Evolutionary conservation across 2,888 invertebrate genomes (phyloP).

Genomic region (Nasonia oneida): DNA sequence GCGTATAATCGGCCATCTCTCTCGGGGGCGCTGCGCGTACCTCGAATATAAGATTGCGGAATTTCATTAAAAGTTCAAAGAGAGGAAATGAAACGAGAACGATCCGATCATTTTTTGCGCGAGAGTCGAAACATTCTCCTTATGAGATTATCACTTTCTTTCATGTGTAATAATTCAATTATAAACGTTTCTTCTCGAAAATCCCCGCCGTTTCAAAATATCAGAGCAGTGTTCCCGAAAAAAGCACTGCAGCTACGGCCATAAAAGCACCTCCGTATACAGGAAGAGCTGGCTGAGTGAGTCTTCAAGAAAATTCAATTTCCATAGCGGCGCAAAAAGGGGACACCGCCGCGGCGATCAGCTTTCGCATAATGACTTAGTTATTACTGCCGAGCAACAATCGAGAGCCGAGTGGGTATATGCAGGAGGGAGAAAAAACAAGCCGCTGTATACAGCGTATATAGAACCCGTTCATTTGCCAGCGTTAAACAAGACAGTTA

Average conservation of each 20-base stretch:
- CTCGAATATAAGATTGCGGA: constrained; percentile 38
- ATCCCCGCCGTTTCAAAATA: not conserved
- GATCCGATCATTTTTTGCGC: constrained; percentile 9
- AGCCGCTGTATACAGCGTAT: not conserved
- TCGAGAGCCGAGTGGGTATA: not conserved
- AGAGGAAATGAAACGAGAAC: not conserved
- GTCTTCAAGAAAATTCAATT: constrained; percentile 19
- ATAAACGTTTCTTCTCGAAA: no score
- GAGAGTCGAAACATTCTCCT: constrained; percentile 4
- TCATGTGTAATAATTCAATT: no score
- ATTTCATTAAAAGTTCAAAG: constrained; percentile 41
- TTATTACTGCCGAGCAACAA: constrained; percentile 20
- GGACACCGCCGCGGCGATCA: not conserved
- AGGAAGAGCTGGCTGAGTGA: not conserved
- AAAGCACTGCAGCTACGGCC: no score
- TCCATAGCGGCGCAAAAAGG: not conserved
- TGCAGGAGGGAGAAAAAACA: not conserved
- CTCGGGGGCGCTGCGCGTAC: constrained; percentile 15
- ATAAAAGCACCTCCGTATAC: not conserved
- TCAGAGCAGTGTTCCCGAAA: no score
- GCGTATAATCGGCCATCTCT: not conserved
- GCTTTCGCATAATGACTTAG: constrained; percentile 20
- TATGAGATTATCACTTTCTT: constrained; percentile 45
- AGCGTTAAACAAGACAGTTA: constrained; percentile 54
- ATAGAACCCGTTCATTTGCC: constrained; percentile 33